Evolutionary conservation across 2,888 invertebrate species (phyloP), one percentile per base, ranked within the genome.

Genomic region (Venusia cambrica): DNA sequence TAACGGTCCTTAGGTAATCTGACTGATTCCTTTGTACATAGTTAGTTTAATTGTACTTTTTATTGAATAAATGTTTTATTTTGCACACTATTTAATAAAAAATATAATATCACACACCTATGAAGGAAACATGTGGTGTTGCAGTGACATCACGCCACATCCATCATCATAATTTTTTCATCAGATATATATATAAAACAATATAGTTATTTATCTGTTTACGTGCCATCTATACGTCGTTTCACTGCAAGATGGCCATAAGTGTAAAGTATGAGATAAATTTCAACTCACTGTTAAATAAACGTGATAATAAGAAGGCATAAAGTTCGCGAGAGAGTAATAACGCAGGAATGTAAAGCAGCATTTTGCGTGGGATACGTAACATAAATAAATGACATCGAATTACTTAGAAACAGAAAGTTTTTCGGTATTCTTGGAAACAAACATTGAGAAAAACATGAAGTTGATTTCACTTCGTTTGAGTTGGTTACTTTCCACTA

Each of bases 391-490:
- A 42, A 40, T 35, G 45, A 41, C 36, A 41, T 47, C 43, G 29
- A 47, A 45, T 53, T 50, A 47, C 48, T 16, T 36, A 40, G 41
- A 45, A 45, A 41, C 38, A 28, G 32, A 4, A 26, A 30, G n/a
- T n/a, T n/a, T n/a, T 26, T 22, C 39, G 26, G 46, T 41, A 32
- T 48, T 50, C 32, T 38, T 36, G 39, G 8, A 18, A 40, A 32
- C 35, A 43, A 45, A 41, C 37, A 37, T 37, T 44, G 27, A 47
- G 39, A 47, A 45, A 48, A 48, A 52, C 45, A 48, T 26, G 33
- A 39, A 39, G 48, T 47, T 45, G 38, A 48, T 37, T 32, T 35
- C 48, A 50, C 53, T 51, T 42, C 45, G 54, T 51, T 50, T 39
- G 35, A 20, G 31, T 47, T 48, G 43, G 52, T 53, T 53, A 46